phyloP scores from a whole-genome alignment of 2,888 invertebrate species.

The Rhagonycha lutea region DNA sequence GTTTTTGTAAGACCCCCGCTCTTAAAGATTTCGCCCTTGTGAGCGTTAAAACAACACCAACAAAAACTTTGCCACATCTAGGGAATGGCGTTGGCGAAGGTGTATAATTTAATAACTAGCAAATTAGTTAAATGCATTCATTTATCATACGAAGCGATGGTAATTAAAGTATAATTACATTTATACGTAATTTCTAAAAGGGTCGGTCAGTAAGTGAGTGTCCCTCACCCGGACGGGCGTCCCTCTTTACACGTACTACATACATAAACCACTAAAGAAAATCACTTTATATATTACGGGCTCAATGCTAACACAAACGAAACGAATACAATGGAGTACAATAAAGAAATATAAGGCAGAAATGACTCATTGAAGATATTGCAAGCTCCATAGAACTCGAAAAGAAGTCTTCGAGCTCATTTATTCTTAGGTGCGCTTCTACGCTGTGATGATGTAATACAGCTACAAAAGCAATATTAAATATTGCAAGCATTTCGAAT shows the following conservation, averaged over 20 bases:
- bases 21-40: slow-evolving; percentile 41
- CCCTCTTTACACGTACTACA: slow-evolving; percentile 5
- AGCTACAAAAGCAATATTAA: slow-evolving; percentile 12
- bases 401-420: slow-evolving; percentile 32
- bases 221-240: slow-evolving; percentile 5
- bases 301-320: slow-evolving; percentile 23
- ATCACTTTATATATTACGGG: slow-evolving; percentile 23
- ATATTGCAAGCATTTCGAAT: slow-evolving; percentile 6
- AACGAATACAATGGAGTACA: slow-evolving; percentile 25
- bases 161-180: slow-evolving; percentile 55
- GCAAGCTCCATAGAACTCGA: slow-evolving; percentile 32
- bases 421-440: slow-evolving; percentile 27
- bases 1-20: slow-evolving; percentile 47
- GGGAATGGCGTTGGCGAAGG: slow-evolving; percentile 40
- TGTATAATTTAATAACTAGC: slow-evolving; percentile 53
- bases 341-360: slow-evolving; percentile 30
- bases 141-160: slow-evolving; percentile 51
- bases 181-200: slow-evolving; percentile 50
- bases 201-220: slow-evolving; percentile 41
- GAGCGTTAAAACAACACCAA: slow-evolving; percentile 29
- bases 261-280: slow-evolving; percentile 3
- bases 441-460: slow-evolving; percentile 10
- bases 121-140: slow-evolving; percentile 55
- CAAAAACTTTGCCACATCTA: slow-evolving; percentile 33
- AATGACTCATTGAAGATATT: slow-evolving; percentile 35